Base-by-base conservation (phyloP, 2,113 vertebrate genomes). In the Campylomormyrus tamandua region DNA sequence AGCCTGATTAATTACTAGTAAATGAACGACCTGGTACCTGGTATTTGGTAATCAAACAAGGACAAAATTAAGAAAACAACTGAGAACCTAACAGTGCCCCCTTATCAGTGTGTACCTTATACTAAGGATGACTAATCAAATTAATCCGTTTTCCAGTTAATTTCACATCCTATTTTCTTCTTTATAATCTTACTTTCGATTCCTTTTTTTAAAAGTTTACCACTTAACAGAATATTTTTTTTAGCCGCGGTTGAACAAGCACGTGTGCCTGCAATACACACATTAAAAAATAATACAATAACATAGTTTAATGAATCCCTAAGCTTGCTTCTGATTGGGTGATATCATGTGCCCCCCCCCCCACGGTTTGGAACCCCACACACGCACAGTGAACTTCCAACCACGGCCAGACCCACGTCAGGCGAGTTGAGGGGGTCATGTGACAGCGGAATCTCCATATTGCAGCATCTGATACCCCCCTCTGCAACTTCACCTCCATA, bases 391-490 rank as follows among this genome's bases (percentile, higher is more conserved):
- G 8, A 85, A 6, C 46, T 94, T 93, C 95, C 91, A 93, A 95
- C 94, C 94, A 93, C 94, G 96, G 95, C 95, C 96, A 94, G 94
- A 31, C 62, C 62, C 62, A 70, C 10, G 10, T 70, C 62, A 95
- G 96, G 96, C 94, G 95, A 97, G 96, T 97, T 95, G 96, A 97
- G 96, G 95, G 93, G 95, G 95, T 95, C 95, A 94, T 95, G 95
- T 95, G 96, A 95, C 94, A 93, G 90, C 96, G 95, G 96, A 97
- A 97, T 97, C 97, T 97, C 97, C 96, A 96, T 96, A 96, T 97
- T 96, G 95, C 91, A 95, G 94, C 95, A 97, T 95, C 93, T 90
- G 97, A 98, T 98, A 97, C 94, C 96, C 97, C 97, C 95, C 91
- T 94, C 95, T 90, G 93, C 94, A 92, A 94, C 90, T 93, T 92